These are phyloP conservation scores for Pinctada fucata DNA, from an alignment of 2,888 invertebrate genomes.

Conservation along the genomic window DNA sequence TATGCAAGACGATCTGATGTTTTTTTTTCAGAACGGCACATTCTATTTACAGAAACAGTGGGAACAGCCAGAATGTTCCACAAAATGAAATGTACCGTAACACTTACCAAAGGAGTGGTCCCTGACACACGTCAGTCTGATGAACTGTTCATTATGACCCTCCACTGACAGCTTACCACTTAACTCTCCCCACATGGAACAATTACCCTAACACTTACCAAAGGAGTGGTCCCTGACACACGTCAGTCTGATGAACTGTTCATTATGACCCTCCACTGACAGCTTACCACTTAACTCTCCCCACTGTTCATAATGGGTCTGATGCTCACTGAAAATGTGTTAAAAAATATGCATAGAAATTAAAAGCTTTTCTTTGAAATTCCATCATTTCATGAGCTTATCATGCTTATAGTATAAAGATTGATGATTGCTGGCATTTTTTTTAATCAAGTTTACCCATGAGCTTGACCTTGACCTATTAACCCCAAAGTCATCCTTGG, in stretches of 20 bases:
- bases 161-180: slow-evolving; percentile 65
- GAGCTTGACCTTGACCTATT: not conserved
- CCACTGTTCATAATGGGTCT: slow-evolving; percentile 74
- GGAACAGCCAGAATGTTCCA: too few relatives aligned
- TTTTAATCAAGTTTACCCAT: too few relatives aligned
- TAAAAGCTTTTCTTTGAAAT: too few relatives aligned
- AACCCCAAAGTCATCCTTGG: not conserved
- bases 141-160: slow-evolving; percentile 55
- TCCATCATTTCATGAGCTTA: too few relatives aligned
- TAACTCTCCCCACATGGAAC: slow-evolving; percentile 17
- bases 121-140: slow-evolving; percentile 62
- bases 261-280: slow-evolving; percentile 63
- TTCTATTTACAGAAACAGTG: too few relatives aligned
- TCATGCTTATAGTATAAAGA: too few relatives aligned
- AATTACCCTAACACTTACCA: slow-evolving; percentile 54
- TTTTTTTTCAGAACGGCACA: too few relatives aligned
- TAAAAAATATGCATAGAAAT: not conserved
- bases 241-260: slow-evolving; percentile 56
- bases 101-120: slow-evolving; percentile 71
- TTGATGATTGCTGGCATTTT: too few relatives aligned
- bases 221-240: slow-evolving; percentile 69
- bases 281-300: slow-evolving; percentile 69
- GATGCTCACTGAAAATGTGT: slow-evolving; percentile 60
- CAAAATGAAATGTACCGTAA: not conserved
- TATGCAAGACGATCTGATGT: too few relatives aligned